Evolutionary conservation across 2,888 invertebrate species (phyloP).

Genomic region (Aphrophora alni): DNA sequence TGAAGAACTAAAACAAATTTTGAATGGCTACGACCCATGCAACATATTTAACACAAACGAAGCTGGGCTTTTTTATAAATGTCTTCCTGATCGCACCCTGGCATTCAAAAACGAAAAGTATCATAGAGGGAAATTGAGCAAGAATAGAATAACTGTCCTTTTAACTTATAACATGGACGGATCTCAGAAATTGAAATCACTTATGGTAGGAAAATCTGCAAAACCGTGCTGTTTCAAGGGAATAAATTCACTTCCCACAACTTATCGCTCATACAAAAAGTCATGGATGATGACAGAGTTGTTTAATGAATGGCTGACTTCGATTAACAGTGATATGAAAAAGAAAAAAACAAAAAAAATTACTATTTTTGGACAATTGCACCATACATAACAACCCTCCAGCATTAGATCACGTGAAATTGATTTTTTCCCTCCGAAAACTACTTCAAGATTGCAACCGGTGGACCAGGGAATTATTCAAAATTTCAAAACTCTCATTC

Average conservation of each 20-base stretch:
- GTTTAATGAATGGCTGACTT: constrained; percentile 46
- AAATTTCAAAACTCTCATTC: background rate
- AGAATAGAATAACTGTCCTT: constrained; percentile 35
- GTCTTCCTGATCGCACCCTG: constrained; percentile 50
- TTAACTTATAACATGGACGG: background rate
- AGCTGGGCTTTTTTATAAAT: constrained; percentile 43
- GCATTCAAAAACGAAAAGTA: constrained; percentile 53
- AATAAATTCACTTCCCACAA: constrained; percentile 48
- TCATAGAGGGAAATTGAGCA: constrained; percentile 54
- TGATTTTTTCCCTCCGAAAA: constrained; percentile 30
- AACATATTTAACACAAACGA: too few relatives aligned
- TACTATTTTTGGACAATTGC: constrained; percentile 39
- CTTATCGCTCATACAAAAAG: constrained; percentile 51
- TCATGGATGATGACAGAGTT: too few relatives aligned
- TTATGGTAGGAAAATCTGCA: constrained; percentile 45
- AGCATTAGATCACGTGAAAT: constrained; percentile 33
- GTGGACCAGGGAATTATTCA: constrained; percentile 38
- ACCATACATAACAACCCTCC: background rate
- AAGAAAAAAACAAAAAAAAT: background rate
- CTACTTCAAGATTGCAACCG: constrained; percentile 32
- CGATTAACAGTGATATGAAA: too few relatives aligned
- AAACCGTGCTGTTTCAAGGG: constrained; percentile 53
- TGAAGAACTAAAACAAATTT: too few relatives aligned
- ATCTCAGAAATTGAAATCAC: constrained; percentile 3
- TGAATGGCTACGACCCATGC: too few relatives aligned